phyloP scores from a whole-genome alignment of 2,888 invertebrate species.

The Baccha elongata region DNA sequence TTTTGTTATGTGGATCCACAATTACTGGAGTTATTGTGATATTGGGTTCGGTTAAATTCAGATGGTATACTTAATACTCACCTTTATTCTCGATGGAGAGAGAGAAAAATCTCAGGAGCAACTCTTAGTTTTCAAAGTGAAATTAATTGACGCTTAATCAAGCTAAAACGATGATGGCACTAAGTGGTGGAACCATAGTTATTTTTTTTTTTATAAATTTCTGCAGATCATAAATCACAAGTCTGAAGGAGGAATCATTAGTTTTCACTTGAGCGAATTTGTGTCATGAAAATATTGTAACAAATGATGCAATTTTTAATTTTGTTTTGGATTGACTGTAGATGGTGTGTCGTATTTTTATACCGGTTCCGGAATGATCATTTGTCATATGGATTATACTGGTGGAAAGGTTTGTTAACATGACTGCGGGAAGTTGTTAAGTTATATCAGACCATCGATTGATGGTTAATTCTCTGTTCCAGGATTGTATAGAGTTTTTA shows the following conservation, averaged over 20 bases:
- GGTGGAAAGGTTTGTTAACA: slow-evolving; percentile 11
- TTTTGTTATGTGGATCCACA: slow-evolving; percentile 27
- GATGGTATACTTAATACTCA: not conserved
- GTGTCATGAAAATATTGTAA: slow-evolving; percentile 45
- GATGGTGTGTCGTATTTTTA: not conserved
- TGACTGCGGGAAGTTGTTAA: not conserved
- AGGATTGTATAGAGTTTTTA: too few relatives aligned
- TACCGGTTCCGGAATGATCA: slow-evolving; percentile 1
- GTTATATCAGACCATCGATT: too few relatives aligned
- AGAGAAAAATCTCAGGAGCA: slow-evolving; percentile 33
- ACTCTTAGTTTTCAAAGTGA: slow-evolving; percentile 42
- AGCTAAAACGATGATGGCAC: slow-evolving; percentile 33
- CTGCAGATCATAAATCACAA: slow-evolving; percentile 53
- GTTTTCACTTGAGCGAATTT: slow-evolving; percentile 14
- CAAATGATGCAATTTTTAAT: slow-evolving; percentile 42
- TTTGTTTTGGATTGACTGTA: not conserved
- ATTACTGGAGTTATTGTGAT: slow-evolving; percentile 26
- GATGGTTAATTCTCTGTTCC: too few relatives aligned
- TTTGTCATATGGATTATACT: slow-evolving; percentile 25
- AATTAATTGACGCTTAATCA: slow-evolving; percentile 64
- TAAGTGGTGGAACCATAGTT: slow-evolving; percentile 3
- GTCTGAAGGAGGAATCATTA: slow-evolving; percentile 42
- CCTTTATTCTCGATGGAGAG: slow-evolving; percentile 4
- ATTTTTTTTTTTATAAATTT: not conserved
- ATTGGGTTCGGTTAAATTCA: not conserved